phyloP scores from a whole-genome alignment of 64 coral and sea anemone genomes.

The Dendronephthya gigantea region DNA sequence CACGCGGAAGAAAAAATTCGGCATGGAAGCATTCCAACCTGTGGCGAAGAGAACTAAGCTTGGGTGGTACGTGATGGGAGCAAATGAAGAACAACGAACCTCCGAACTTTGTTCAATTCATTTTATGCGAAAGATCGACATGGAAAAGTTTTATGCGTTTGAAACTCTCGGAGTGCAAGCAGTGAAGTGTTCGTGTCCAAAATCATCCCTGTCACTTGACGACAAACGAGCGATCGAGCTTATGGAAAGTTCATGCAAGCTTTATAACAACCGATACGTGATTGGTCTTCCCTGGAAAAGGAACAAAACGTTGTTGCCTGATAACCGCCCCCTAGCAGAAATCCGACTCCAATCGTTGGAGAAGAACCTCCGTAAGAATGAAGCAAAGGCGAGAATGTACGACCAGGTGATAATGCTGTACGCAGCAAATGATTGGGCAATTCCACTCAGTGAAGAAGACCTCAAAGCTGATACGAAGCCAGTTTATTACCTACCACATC shows the following conservation, averaged over 20 bases:
- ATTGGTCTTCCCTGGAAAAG: slow-evolving; percentile 6
- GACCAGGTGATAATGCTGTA: neutral
- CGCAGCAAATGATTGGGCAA: neutral
- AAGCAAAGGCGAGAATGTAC: neutral
- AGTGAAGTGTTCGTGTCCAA: neutral
- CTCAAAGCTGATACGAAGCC: neutral
- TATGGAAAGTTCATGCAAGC: neutral
- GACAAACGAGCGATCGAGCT: neutral
- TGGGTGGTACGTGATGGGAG: slow-evolving; percentile 11
- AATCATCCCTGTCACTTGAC: neutral
- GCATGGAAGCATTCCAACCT: neutral
- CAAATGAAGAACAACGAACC: neutral
- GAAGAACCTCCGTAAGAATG: neutral
- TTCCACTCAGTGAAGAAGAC: neutral
- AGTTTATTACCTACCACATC: slow-evolving; percentile 11
- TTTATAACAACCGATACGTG: neutral
- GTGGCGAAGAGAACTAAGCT: slow-evolving; percentile 24
- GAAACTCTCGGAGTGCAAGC: slow-evolving; percentile 22
- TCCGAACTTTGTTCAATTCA: neutral
- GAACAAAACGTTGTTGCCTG: slow-evolving; percentile 9
- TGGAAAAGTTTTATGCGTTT: slow-evolving; percentile 9
- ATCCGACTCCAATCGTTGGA: neutral
- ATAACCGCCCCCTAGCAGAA: slow-evolving; percentile 15
- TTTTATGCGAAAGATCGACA: neutral
- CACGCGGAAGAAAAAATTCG: neutral